Evolutionary conservation across 2,888 invertebrate genomes (phyloP).

Genomic region (Nipponacmea schrenckii): DNA sequence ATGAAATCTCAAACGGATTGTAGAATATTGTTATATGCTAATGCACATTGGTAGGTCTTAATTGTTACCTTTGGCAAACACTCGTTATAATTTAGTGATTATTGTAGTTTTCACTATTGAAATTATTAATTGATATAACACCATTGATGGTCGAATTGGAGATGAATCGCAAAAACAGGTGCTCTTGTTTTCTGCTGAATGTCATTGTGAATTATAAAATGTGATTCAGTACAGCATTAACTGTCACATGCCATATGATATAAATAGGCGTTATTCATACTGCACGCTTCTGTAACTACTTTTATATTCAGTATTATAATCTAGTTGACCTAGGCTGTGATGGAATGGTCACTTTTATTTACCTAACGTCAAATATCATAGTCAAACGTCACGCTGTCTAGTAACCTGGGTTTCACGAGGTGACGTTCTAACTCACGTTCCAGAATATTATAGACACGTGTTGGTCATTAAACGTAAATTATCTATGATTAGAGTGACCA

Average conservation of each 20-base stretch:
- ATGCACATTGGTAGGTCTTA: too few species aligned
- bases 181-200: too few species aligned
- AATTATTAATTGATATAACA: too few species aligned
- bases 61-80: too few species aligned
- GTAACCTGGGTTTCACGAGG: background rate
- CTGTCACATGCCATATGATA: background rate
- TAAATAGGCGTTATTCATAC: background rate
- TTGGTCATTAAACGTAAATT: conserved; percentile 5
- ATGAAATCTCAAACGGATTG: too few species aligned
- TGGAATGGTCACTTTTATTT: background rate
- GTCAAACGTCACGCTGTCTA: background rate
- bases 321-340: background rate
- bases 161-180: too few species aligned
- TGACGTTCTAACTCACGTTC: conserved; percentile 5
- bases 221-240: background rate
- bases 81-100: too few species aligned
- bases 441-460: background rate
- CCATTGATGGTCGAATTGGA: too few species aligned
- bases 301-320: background rate
- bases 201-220: background rate
- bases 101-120: too few species aligned
- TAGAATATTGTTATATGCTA: too few species aligned
- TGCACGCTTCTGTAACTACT: background rate
- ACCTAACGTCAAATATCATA: background rate
- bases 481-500: background rate